Evolutionary conservation across 2,888 invertebrate genomes (phyloP).

Genomic region (Chorisops tibialis): DNA sequence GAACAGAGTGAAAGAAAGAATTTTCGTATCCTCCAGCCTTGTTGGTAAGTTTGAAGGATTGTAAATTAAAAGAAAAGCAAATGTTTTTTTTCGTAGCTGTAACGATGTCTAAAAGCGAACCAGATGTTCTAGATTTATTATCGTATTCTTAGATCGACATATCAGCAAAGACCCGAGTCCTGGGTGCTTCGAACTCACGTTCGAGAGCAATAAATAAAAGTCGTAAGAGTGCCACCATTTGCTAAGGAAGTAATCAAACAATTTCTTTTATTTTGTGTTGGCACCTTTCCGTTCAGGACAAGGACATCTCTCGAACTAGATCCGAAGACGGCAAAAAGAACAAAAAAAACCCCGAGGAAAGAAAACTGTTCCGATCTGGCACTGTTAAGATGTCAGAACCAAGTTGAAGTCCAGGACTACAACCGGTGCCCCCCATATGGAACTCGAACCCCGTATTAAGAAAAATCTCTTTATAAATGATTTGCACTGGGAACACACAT

Average conservation of each 20-base stretch:
- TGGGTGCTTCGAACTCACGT: constrained; percentile 21
- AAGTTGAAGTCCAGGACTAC: constrained; percentile 5
- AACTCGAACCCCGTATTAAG: constrained; percentile 32
- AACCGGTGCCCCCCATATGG: constrained; percentile 8
- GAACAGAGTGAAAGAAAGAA: too few relatives aligned
- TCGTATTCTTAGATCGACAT: not conserved
- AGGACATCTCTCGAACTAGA: not conserved
- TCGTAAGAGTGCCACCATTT: constrained; percentile 23
- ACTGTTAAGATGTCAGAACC: constrained; percentile 13
- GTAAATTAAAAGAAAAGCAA: too few relatives aligned
- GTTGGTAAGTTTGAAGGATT: too few relatives aligned
- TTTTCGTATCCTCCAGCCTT: too few relatives aligned
- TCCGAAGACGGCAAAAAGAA: not conserved
- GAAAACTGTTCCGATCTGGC: not conserved
- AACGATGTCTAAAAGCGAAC: too few relatives aligned
- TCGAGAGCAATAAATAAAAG: constrained; percentile 31
- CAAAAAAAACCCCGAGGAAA: not conserved
- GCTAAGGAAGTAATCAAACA: constrained; percentile 26
- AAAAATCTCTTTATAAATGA: constrained; percentile 35
- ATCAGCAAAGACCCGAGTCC: not conserved
- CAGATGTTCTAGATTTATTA: constrained; percentile 13
- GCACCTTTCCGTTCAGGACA: constrained; percentile 9
- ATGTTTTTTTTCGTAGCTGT: too few relatives aligned
- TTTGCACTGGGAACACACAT: constrained; percentile 32
- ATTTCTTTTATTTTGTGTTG: constrained; percentile 11